A percentile compares a stretch with the other conserved stretches of the same genome.
These are phyloP conservation scores for Zaprionus davidi DNA, from an alignment of 1,140 invertebrate species.

Conservation along the genomic window DNA sequence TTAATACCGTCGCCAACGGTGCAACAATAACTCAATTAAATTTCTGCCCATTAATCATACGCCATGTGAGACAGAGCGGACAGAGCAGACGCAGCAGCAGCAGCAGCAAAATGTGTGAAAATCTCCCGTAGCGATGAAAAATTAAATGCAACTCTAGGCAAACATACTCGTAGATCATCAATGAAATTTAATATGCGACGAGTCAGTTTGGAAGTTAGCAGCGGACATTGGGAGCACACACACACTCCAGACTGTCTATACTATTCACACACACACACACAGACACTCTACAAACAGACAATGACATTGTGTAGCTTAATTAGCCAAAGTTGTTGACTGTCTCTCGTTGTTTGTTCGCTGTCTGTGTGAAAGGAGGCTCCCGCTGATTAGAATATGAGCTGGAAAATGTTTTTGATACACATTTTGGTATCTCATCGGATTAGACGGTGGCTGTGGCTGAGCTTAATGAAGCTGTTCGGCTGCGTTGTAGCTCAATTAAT, in stretches of 20 bases:
- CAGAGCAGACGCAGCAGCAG: neutral
- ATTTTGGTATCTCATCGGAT: conserved; percentile 25
- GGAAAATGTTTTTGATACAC: conserved; percentile 32
- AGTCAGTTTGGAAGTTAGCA: conserved; percentile 4
- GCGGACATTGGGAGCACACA: conserved; percentile 21
- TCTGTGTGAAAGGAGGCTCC: conserved; percentile 16
- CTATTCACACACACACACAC: neutral
- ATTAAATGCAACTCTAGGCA: conserved; percentile 79
- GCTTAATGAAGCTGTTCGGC: conserved; percentile 70
- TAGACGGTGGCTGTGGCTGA: neutral
- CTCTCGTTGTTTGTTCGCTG: conserved; percentile 4
- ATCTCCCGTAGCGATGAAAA: conserved; percentile 80
- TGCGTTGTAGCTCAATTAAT: conserved; percentile 63
- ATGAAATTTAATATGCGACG: conserved; percentile 80
- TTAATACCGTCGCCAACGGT: conserved; percentile 59
- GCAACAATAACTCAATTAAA: conserved; percentile 80
- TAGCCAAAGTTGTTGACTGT: conserved; percentile 67
- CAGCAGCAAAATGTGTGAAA: conserved; percentile 70
- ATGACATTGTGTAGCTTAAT: conserved; percentile 81
- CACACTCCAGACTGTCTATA: neutral
- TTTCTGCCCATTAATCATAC: conserved; percentile 72
- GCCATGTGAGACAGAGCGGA: conserved; percentile 48
- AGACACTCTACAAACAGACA: conserved; percentile 36
- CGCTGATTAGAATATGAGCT: conserved; percentile 73
- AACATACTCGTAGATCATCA: conserved; percentile 80